Base-by-base conservation (phyloP, 2,113 vertebrate genomes). In the Platycercus adscitus region DNA sequence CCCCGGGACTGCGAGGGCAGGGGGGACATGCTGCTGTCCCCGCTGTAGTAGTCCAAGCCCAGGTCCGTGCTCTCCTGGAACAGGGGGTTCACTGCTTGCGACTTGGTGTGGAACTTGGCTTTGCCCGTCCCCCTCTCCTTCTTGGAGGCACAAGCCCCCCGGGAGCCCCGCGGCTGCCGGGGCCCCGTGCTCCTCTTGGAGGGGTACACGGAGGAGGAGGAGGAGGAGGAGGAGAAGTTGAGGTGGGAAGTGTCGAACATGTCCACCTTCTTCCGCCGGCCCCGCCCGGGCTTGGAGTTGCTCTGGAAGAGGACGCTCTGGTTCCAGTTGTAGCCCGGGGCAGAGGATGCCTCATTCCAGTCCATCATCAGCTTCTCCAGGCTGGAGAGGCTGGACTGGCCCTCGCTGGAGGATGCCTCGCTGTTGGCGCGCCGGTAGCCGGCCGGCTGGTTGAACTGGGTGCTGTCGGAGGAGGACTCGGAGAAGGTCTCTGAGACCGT, bases 331-430 rank as follows among this genome's bases (percentile, higher is more conserved):
- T 99, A 99, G 56, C 99, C 99, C 1, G 99, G 99, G 33, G 99
- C 99, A 0, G 99, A 98, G 9, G 99, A 99, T 0, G 99, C 99
- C 97, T 99, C 99, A 0, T 99, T 99, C 99, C 99, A 99, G 94
- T 99, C 99, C 98, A 99, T 99, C 99, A 99, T 99, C 91, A 99
- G 95, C 88, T 99, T 99, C 98, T 99, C 99, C 96, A 99, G 97
- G 96, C 99, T 99, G 80, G 99, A 99, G 81, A 99, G 98, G 95
- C 99, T 99, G 25, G 99, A 99, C 93, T 99, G 99, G 58, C 98
- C 98, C 82, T 99, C 99, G 1, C 97, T 98, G 96, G 98, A 98
- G 6, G 95, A 98, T 12, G 98, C 98, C 86, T 98, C 98, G n/a
- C 98, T 97, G 95, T 99, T 99, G 95, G 98, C 98, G 5, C 98